A percentile compares a stretch with the other conserved stretches of the same genome.
phyloP scores from a whole-genome alignment of 2,113 vertebrate species.

The Chaetura pelagica region DNA sequence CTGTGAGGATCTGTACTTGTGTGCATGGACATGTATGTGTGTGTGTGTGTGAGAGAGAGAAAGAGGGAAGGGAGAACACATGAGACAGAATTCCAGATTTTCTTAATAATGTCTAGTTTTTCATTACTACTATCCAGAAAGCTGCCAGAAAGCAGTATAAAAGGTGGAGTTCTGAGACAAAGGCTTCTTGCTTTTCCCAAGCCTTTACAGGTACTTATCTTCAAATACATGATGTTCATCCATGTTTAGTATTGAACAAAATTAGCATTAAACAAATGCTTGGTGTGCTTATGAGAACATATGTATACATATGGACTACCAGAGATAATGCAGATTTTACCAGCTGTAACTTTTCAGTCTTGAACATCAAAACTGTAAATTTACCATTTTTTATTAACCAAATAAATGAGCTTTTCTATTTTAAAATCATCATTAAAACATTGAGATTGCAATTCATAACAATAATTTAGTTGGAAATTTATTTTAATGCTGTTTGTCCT shows the following conservation, averaged over 20 bases:
- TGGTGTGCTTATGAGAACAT: background rate
- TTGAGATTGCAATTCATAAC: background rate
- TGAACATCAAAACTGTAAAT: background rate
- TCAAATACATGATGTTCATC: background rate
- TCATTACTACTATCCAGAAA: background rate
- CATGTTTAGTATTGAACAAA: background rate
- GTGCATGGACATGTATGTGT: rapidly evolving
- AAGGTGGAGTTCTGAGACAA: background rate
- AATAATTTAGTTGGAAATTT: background rate
- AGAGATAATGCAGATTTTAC: background rate
- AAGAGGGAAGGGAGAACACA: background rate
- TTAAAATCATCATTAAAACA: background rate
- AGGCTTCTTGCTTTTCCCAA: background rate
- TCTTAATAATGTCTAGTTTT: background rate
- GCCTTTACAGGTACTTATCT: background rate
- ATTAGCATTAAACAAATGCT: background rate
- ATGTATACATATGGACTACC: background rate
- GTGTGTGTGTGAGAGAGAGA: no score
- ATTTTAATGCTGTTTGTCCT: background rate
- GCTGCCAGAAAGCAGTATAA: background rate
- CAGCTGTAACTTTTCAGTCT: background rate
- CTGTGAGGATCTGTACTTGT: background rate
- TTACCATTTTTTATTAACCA: background rate
- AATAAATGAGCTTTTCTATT: background rate
- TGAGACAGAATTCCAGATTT: background rate